Evolutionary conservation across 1,140 invertebrate species (phyloP).

Genomic region (Pygmarrhopalites habei): DNA sequence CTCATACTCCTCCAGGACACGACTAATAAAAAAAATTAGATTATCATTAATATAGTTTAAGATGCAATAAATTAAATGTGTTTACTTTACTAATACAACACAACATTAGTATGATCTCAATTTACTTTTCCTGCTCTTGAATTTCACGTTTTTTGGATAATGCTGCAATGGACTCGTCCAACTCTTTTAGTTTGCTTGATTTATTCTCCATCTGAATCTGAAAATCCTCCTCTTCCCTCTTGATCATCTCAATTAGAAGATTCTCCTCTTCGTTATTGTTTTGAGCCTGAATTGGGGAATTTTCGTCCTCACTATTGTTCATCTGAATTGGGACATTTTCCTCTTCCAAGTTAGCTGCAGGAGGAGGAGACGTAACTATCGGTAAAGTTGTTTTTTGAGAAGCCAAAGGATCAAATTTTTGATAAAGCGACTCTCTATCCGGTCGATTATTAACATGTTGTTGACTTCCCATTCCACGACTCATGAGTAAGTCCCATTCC

Average conservation of each 20-base stretch:
- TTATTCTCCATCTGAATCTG: no score
- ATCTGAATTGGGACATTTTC: no score
- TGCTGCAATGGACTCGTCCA: not conserved
- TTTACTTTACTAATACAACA: not conserved
- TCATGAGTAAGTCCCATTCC: constrained; percentile 1
- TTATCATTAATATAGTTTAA: not conserved
- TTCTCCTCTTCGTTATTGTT: no score
- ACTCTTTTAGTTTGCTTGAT: not conserved
- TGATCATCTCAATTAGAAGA: no score
- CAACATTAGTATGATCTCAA: not conserved
- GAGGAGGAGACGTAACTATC: no score
- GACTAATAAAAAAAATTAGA: not conserved
- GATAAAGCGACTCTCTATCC: constrained; percentile 9
- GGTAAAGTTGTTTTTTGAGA: not conserved
- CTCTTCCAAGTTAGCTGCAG: no score
- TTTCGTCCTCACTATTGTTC: no score
- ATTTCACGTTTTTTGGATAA: not conserved
- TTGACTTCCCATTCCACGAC: not conserved
- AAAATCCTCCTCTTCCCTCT: no score
- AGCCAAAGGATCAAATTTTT: constrained; percentile 10
- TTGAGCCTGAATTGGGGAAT: no score
- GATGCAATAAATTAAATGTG: not conserved
- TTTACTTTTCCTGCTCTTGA: constrained; percentile 5
- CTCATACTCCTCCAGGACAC: constrained; percentile 3
- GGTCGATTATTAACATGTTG: not conserved